Base-by-base conservation (phyloP, 2,113 vertebrate species). In the Mastomys coucha region DNA sequence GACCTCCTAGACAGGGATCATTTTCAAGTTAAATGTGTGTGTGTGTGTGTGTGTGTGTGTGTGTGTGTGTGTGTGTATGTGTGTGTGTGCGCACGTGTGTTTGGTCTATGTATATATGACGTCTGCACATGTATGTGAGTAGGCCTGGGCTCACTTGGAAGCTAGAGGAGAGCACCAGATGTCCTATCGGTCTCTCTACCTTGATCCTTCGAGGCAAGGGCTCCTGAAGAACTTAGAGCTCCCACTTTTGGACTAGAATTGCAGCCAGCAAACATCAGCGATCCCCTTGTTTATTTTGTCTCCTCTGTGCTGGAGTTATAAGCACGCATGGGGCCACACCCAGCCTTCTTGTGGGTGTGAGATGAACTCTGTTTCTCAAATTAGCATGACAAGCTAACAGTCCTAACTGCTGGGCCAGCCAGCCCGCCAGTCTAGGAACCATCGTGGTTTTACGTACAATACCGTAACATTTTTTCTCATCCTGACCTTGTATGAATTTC, bases 401-500 rank as follows among this genome's bases (percentile, higher is more conserved):
- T 65, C 39, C 5, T 65, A 45, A 45, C 58, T 65, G 60, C 24
- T 65, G 39, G 39, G 58, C 12, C 56, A 26, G 58, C 22, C 81
- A 63, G n/a, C 26, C n/a, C 20, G 3, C 39, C 24, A 85, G 60
- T 28, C 63, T 42, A 85, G 60, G 39, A 20, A 39, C 28, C 56
- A 39, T 2, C 9, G 0, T 69, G 20, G 24, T 63, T 28, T 63
- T 88, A 82, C 1, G 2, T 69, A 76, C 31, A 84, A 49, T 20
- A 24, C 9, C 24, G 39, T 80, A 69, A 13, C 28, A 20, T 96
- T 70, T 91, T 85, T 39, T 91, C 81, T 85, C 76, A 60, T 70
- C 45, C 39, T 90, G 53, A 65, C 76, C 51, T 42, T 31, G 20
- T 39, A 42, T 67, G 56, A 75, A 53, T 94, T 86, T 96, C 86